Evolutionary conservation across 2,113 vertebrate species (phyloP).

Genomic region (Picathartes gymnocephalus): DNA sequence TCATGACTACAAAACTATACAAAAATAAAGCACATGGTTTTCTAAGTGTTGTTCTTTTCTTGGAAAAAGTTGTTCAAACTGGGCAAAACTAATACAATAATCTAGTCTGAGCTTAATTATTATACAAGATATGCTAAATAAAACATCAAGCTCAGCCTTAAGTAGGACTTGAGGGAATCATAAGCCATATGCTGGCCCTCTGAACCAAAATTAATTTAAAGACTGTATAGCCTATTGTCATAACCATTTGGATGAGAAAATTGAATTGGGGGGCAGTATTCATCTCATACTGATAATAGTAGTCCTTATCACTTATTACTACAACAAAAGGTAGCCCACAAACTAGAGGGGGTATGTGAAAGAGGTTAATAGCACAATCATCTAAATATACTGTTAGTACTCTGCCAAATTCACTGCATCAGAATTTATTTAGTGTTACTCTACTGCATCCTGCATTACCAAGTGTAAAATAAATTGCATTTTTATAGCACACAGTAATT

Average conservation of each 20-base stretch:
- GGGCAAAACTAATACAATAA: not conserved
- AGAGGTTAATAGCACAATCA: slow-evolving; percentile 21
- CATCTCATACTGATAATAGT: not conserved
- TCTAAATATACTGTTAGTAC: not conserved
- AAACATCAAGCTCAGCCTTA: not conserved
- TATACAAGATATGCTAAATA: not conserved
- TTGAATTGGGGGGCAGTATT: not conserved
- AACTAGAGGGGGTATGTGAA: not conserved
- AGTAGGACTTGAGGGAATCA: not conserved
- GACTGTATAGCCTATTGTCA: not conserved
- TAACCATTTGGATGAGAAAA: slow-evolving; percentile 13
- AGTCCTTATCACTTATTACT: not conserved
- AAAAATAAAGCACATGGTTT: not conserved
- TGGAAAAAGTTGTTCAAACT: not conserved
- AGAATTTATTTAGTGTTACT: slow-evolving; percentile 59
- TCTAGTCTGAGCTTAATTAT: not conserved
- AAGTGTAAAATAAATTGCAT: slow-evolving; percentile 20
- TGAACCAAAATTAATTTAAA: slow-evolving; percentile 20
- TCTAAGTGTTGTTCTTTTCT: not conserved
- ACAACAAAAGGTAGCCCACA: slow-evolving; percentile 39
- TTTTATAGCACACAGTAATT: slow-evolving; percentile 5
- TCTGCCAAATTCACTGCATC: slow-evolving; percentile 17
- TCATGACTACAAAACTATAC: not conserved
- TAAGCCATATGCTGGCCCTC: not conserved
- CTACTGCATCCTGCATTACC: not conserved